Base-by-base conservation (phyloP, 2,113 vertebrate genomes). In the Pyrgilauda ruficollis region DNA sequence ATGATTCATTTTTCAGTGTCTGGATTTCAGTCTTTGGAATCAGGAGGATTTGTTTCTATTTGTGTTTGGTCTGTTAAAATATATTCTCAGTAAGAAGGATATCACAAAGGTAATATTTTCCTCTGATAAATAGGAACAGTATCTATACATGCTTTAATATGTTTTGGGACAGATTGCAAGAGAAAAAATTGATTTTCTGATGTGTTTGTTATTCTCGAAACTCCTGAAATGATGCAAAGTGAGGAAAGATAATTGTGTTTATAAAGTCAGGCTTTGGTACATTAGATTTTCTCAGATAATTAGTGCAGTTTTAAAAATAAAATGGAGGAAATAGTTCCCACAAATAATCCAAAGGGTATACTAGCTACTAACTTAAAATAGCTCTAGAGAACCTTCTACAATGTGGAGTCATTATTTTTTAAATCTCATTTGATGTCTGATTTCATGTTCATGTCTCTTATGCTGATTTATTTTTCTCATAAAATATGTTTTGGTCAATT, bases 201-300 rank as follows among this genome's bases (percentile, higher is more conserved):
- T 95, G 31, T 2, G 1, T 39, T 83, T 72, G 31, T 78, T 84
- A 83, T 68, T 93, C 50, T 88, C 75, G 66, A 87, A 30, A 2
- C 44, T 82, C 66, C 69, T 61, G 31, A 89, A 94, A 82, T 61
- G 12, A 19, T 17, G 53, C 24, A 61, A 88, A 90, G 18, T 47
- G 31, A 90, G 39, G 56, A 72, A 93, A 94, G 33, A 24, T 93
- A 90, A 59, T 76, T 41, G 28, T 84, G 33, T 53, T 96, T 84
- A 93, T 87, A 84, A 90, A 94, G 13, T 67, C 37, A 87, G 33
- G 46, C 50, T 87, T 88, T 75, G 31, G 56, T 93, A 72, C 31
- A 80, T 58, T 89, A 67, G 26, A 92, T 87, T 81, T 81, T 84
- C 67, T 66, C 43, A 87, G 49, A 28, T 84, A 97, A 94, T 96